A percentile compares a stretch with the other conserved stretches of the same genome.
These are phyloP conservation scores for Synanthedon formicaeformis DNA, from an alignment of 2,888 invertebrate genomes.

Conservation along the genomic window DNA sequence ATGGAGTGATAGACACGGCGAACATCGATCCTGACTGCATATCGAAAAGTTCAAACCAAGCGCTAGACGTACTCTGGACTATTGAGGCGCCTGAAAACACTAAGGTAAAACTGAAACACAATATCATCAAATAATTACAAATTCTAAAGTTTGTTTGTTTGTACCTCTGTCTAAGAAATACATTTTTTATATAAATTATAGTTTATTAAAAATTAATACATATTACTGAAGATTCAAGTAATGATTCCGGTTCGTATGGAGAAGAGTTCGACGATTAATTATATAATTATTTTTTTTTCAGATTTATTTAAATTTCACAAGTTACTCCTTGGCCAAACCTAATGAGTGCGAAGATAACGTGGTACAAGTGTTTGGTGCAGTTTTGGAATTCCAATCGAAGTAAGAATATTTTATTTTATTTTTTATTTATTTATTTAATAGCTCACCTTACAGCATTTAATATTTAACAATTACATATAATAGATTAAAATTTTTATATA, in stretches of 20 bases:
- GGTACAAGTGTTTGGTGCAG: slow-evolving; percentile 42
- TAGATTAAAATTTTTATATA: no score
- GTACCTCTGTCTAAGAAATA: no score
- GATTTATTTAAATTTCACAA: slow-evolving; percentile 50
- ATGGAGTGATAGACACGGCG: slow-evolving; percentile 17
- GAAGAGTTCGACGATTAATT: no score
- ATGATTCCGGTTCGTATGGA: no score
- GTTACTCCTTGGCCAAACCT: slow-evolving; percentile 28
- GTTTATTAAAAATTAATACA: no score
- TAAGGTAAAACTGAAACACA: slow-evolving; percentile 12
- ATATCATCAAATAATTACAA: background rate
- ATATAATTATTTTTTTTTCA: slow-evolving; percentile 15
- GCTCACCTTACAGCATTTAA: no score
- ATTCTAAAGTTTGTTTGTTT: background rate
- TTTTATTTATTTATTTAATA: no score
- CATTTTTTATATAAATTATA: no score
- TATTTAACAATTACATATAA: no score
- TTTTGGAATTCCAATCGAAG: slow-evolving; percentile 31
- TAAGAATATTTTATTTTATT: no score
- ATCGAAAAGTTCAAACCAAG: slow-evolving; percentile 11
- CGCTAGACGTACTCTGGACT: slow-evolving; percentile 23
- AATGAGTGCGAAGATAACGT: slow-evolving; percentile 53
- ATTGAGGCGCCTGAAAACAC: slow-evolving; percentile 20
- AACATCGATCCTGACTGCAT: slow-evolving; percentile 15
- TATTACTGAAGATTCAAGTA: no score